Evolutionary conservation across 2,113 vertebrate species (phyloP), one percentile per base, ranked within the genome.

Genomic region (Lamprologus sp.): DNA sequence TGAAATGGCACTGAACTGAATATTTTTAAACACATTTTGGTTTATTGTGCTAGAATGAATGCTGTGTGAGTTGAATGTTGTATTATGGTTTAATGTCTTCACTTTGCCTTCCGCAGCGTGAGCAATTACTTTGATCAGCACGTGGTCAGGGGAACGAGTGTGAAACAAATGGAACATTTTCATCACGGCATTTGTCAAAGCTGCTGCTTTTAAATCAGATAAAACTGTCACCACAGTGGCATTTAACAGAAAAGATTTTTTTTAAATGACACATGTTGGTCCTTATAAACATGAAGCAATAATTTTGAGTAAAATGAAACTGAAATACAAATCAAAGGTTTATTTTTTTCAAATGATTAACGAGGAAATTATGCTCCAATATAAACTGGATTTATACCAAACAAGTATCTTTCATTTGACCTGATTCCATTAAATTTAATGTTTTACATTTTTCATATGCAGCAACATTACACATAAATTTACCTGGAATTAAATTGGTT

Each of bases 281-380:
- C 17, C 17, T 63, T 11, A 63, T 7, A 21, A 65, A 65, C 60
- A 37, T 13, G 10, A 37, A 13, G 60, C 6, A 37, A 65, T 65
- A 37, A 65, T 37, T 65, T 65, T 65, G 6, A 65, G 33, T 37
- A 65, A 65, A 65, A 37, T 65, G 19, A 65, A 65, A 37, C 10
- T 37, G 19, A 65, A 65, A 65, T 65, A 65, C 4, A 65, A 37
- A 65, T 13, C 6, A 37, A 3, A 37, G 60, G 60, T 12, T 65
- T 65, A 21, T 13, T 65, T 37, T 33, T 12, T 37, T 7, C 7
- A 37, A 37, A 65, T 5, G 10, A 13, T 37, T 37, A 65, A 65
- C 0, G 4, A 37, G 4, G 19, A 65, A 65, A 65, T 1, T 65
- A 37, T 37, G 10, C 19, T 65, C 33, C 33, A 37, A 63, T 13